These are phyloP conservation scores for Stenodera caucasica DNA, from an alignment of 2,888 invertebrate species.

Conservation along the genomic window DNA sequence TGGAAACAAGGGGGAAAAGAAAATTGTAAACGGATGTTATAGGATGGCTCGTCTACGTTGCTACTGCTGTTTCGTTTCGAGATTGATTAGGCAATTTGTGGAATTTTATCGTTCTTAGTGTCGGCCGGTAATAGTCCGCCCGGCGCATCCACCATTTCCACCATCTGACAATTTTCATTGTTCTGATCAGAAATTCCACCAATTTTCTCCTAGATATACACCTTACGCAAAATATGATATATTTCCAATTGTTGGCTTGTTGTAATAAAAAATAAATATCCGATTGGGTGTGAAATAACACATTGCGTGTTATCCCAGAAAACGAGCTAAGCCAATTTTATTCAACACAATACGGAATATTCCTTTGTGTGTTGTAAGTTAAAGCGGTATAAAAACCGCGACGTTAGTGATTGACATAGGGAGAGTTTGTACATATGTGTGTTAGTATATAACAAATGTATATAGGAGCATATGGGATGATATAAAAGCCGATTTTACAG, in stretches of 20 bases:
- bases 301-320: conserved; percentile 20
- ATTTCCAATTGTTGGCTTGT: conserved; percentile 26
- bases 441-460: no score
- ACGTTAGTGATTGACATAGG: conserved; percentile 14
- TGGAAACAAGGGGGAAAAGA: background rate
- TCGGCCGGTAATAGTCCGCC: background rate
- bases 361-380: conserved; percentile 27
- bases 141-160: conserved; percentile 12
- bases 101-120: conserved; percentile 1
- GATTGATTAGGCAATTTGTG: conserved; percentile 9
- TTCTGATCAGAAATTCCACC: background rate
- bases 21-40: background rate
- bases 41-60: background rate
- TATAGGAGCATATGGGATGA: no score
- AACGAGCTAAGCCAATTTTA: conserved; percentile 23
- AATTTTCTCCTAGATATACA: background rate
- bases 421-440: no score
- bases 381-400: conserved; percentile 21
- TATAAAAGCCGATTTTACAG: no score
- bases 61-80: background rate
- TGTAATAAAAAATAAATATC: conserved; percentile 13
- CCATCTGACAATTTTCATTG: background rate
- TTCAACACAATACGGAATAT: conserved; percentile 22
- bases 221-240: no score
- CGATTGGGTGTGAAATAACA: conserved; percentile 14